Percentiles rank a stretch among this genome's conserved stretches.
Evolutionary conservation across 2,113 vertebrate genomes (phyloP).

Genomic region (Ovibos moschatus): DNA sequence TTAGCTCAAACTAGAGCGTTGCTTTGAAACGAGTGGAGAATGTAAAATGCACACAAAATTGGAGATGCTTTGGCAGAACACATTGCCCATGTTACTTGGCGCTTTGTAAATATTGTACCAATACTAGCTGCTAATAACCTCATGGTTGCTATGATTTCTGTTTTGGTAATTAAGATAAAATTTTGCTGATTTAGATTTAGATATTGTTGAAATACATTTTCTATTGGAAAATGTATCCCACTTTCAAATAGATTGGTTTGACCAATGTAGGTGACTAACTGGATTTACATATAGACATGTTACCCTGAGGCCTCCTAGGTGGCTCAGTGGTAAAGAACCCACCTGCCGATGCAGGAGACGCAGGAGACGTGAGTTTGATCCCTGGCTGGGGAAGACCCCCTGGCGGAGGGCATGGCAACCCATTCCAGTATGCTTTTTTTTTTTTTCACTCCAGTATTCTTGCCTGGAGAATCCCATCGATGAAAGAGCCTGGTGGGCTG

Average conservation of each 20-base stretch:
- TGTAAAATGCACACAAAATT: background rate
- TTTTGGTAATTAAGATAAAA: slow-evolving; percentile 16
- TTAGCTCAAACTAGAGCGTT: background rate
- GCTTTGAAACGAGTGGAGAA: background rate
- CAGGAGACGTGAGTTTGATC: background rate
- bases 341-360: background rate
- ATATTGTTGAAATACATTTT: background rate
- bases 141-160: background rate
- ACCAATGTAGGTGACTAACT: background rate
- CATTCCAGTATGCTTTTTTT: background rate
- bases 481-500: background rate
- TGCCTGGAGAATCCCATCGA: background rate
- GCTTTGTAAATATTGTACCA: background rate
- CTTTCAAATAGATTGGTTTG: background rate
- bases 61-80: background rate
- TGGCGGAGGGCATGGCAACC: background rate
- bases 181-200: background rate
- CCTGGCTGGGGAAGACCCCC: background rate
- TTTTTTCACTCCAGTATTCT: background rate
- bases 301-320: background rate
- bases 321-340: background rate
- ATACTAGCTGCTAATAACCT: background rate
- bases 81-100: background rate
- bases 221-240: background rate
- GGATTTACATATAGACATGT: background rate